Base-by-base conservation (phyloP, 2,797 vertebrate species). In the Sebastes taczanowskii region DNA sequence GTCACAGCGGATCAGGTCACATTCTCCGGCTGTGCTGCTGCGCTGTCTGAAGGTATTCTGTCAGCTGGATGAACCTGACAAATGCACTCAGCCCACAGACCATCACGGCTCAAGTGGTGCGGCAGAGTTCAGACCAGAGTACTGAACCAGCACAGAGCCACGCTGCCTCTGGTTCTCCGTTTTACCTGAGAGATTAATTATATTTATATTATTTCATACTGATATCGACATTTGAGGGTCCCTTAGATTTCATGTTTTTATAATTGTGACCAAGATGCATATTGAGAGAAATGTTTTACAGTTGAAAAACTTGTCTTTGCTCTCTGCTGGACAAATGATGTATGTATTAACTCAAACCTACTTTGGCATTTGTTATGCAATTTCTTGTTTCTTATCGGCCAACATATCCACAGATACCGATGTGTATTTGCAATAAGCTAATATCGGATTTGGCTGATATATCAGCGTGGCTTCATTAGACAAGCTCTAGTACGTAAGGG, bases 11-110 rank as follows among this genome's bases (percentile, higher is more conserved):
- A 92, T 94, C 89, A 91, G 87, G 73, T 90, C 87, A 81, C 76
- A 29, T 81, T 82, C 76, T 75, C 23, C 30, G 73, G 78, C 89
- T 65, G 77, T 18, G 78, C 89, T 42, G 88, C 91, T 71, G 83
- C 5, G 86, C 91, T 93, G 94, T 94, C 94, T 89, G 86, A 91
- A 90, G 76, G 68, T 52, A 90, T 94, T 58, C 85, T 62, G 83
- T 94, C 93, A 92, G 89, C 84, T 59, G 84, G 87, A 76, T 91
- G 86, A 89, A 92, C 64, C 91, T 91, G 92, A 92, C 94, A 89
- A 67, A 92, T 72, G 69, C 84, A 89, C 82, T 94, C 91, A 93
- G 82, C 71, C 74, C 78, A 74, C 85, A 82, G 78, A 83, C 53
- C 88, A 56, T 95, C 91, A 90, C 77, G 35, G 85, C 86, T 85